Percentiles rank a stretch among this genome's conserved stretches.
These are phyloP conservation scores for Podocnemis expansa DNA, from an alignment of 2,113 vertebrate genomes.

Conservation along the genomic window DNA sequence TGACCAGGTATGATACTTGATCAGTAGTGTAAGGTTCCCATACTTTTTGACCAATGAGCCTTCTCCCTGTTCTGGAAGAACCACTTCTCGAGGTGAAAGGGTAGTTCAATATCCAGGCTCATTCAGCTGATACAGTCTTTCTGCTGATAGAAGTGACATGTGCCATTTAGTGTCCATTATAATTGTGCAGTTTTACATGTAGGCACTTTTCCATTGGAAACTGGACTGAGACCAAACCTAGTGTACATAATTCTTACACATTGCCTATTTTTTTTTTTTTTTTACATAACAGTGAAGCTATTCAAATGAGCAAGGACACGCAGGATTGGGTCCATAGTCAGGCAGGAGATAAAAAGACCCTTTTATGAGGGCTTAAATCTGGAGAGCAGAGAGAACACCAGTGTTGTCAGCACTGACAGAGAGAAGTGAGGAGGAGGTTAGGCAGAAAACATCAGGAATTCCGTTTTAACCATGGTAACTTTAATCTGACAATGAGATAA, in stretches of 20 bases:
- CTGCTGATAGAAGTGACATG: conserved; percentile 18
- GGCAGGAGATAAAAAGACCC: not conserved
- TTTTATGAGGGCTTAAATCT: not conserved
- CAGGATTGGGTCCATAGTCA: not conserved
- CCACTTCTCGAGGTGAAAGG: not conserved
- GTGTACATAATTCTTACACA: conserved; percentile 16
- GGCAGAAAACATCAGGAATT: not conserved
- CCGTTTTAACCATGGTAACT: not conserved
- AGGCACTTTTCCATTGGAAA: conserved; percentile 25
- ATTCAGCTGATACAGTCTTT: not conserved
- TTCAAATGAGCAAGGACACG: conserved; percentile 26
- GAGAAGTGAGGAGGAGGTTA: not conserved
- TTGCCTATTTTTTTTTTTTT: conserved; percentile 24
- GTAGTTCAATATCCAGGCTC: not conserved
- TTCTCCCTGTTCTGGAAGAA: not conserved
- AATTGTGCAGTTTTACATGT: not conserved
- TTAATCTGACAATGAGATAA: not conserved
- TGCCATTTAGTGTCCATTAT: not conserved
- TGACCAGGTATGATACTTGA: not conserved
- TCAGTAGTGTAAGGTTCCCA: not conserved
- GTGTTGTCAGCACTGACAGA: not conserved
- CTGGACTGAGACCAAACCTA: conserved; percentile 24
- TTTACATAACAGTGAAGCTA: conserved; percentile 35
- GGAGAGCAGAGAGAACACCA: not conserved
- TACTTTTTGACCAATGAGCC: not conserved